Percentiles rank a stretch among this genome's conserved stretches.
Conservation (phyloP, 1,140 invertebrate species). For the Hyles euphorbiae region DNA sequence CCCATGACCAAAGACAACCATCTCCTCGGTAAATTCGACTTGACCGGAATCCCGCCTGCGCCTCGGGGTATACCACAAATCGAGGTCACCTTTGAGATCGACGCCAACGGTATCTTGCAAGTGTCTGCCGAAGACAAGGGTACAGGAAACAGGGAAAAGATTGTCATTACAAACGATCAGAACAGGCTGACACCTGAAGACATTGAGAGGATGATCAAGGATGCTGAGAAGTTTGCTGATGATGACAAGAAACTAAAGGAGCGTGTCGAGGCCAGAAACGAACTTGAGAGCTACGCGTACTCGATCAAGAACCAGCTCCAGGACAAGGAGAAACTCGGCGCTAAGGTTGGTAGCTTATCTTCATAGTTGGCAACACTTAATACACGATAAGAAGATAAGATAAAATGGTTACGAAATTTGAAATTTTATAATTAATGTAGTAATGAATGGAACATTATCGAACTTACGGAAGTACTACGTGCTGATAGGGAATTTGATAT, state of each 20-base stretch:
- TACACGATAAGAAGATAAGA: no score
- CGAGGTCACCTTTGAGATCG: constrained; percentile 99
- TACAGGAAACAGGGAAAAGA: constrained; percentile 98
- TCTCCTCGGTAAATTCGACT: constrained; percentile 97
- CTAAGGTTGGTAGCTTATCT: constrained; percentile 80
- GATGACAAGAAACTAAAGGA: constrained; percentile 99
- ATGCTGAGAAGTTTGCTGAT: constrained; percentile 98
- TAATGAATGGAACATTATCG: no score
- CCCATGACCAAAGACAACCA: constrained; percentile 99
- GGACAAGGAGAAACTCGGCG: constrained; percentile 98
- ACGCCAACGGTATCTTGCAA: constrained; percentile 98
- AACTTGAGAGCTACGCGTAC: constrained; percentile 98
- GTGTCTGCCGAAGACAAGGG: constrained; percentile 99
- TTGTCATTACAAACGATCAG: constrained; percentile 99
- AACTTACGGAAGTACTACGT: no score
- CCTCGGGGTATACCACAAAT: constrained; percentile 99
- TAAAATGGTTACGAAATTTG: no score
- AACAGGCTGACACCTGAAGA: constrained; percentile 97
- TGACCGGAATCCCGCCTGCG: constrained; percentile 98
- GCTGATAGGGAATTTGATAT: no score
- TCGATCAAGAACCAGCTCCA: constrained; percentile 97
- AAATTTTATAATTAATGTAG: no score
- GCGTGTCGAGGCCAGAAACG: constrained; percentile 95
- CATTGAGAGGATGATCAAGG: constrained; percentile 99
- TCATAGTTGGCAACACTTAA: no score